phyloP scores from a whole-genome alignment of 2,888 invertebrate species.

The Fragum sueziense region DNA sequence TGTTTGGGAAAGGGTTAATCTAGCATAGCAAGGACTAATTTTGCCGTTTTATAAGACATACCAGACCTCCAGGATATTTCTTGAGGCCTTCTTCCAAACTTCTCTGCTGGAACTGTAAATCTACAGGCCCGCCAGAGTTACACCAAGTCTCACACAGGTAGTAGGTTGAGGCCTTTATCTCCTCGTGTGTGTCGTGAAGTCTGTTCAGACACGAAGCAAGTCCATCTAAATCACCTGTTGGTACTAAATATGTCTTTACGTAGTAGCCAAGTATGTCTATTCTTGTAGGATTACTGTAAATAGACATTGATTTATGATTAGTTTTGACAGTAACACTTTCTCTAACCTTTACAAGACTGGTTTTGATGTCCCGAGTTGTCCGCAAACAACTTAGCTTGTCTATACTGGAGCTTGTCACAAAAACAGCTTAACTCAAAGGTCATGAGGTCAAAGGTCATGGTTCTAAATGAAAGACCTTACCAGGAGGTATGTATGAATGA shows the following conservation, averaged over 20 bases:
- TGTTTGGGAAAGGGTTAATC: not conserved
- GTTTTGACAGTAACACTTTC: no score
- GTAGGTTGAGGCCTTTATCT: constrained; percentile 34
- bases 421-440: no score
- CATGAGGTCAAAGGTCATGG: no score
- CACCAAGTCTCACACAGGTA: constrained; percentile 42
- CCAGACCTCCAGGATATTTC: constrained; percentile 50
- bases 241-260: constrained; percentile 39
- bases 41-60: constrained; percentile 9
- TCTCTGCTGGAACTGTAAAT: constrained; percentile 41
- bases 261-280: constrained; percentile 18
- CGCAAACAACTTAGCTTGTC: no score
- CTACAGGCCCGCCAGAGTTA: constrained; percentile 14
- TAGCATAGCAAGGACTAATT: no score
- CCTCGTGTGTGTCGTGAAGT: constrained; percentile 26
- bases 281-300: constrained; percentile 7
- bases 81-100: constrained; percentile 48
- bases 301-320: not conserved
- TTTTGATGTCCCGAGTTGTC: no score
- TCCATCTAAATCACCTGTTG: constrained; percentile 43
- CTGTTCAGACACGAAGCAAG: constrained; percentile 37
- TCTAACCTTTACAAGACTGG: no score
- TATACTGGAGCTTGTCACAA: no score
- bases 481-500: no score
- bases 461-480: no score